These are phyloP conservation scores for Hylyphantes graminicola DNA, from an alignment of 1,140 invertebrate species.

Conservation along the genomic window DNA sequence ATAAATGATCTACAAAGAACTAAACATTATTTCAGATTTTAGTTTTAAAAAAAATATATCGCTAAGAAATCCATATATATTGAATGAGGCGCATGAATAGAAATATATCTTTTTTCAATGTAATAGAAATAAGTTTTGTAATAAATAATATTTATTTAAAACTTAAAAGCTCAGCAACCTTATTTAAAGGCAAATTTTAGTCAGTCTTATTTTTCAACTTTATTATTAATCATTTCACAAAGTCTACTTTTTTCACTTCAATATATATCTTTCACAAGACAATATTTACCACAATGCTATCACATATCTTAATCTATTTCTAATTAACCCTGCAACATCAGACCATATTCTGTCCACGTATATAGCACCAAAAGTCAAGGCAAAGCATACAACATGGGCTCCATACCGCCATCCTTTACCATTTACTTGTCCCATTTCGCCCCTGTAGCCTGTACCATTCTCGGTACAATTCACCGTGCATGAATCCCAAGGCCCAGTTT, in stretches of 20 bases:
- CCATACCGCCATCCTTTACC: conserved; percentile 7
- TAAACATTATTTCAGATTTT: no score
- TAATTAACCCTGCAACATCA: not conserved
- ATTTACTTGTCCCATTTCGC: conserved; percentile 34
- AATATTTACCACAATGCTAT: not conserved
- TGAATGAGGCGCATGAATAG: no score
- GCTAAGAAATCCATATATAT: no score
- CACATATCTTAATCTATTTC: not conserved
- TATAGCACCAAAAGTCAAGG: no score
- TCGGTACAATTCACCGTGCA: conserved; percentile 14
- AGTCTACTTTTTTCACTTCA: not conserved
- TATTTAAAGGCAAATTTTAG: no score
- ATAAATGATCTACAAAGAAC: no score
- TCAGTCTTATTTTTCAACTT: not conserved
- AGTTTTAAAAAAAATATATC: no score
- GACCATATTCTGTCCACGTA: not conserved
- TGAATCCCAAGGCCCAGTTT: conserved; percentile 37
- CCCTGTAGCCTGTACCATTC: not conserved
- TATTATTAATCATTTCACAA: not conserved
- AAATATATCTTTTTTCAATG: no score
- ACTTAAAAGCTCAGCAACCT: no score
- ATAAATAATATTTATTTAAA: no score
- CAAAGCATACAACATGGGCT: conserved; percentile 6
- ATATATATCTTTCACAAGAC: not conserved
- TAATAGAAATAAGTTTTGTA: no score